Percentiles rank a stretch among this genome's conserved stretches.
Evolutionary conservation across 1,140 invertebrate genomes (phyloP).

Genomic region (Musca domestica): DNA sequence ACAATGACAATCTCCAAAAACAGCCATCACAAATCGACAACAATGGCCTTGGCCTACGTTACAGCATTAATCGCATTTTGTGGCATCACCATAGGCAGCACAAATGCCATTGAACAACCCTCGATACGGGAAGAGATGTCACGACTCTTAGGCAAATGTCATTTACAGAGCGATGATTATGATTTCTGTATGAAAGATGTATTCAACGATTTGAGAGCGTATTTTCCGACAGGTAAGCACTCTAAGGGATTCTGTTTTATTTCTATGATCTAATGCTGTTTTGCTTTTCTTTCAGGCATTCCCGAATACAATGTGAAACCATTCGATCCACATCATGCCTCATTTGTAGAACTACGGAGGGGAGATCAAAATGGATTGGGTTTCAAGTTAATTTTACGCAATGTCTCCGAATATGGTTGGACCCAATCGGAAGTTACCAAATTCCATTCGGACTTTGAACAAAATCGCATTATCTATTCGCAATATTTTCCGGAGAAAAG

Average conservation of each 20-base stretch:
- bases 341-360: conserved; percentile 64
- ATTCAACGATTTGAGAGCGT: conserved; percentile 69
- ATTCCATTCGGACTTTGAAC: conserved; percentile 69
- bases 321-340: conserved; percentile 75
- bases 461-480: conserved; percentile 66
- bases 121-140: conserved; percentile 41
- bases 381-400: conserved; percentile 68
- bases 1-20: neutral
- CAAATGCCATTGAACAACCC: conserved; percentile 23
- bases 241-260: neutral
- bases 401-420: conserved; percentile 77
- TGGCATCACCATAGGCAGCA: neutral
- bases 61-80: neutral
- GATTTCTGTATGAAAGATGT: conserved; percentile 71
- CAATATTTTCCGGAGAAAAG: conserved; percentile 80
- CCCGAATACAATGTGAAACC: conserved; percentile 67
- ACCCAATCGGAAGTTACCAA: conserved; percentile 71
- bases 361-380: conserved; percentile 60
- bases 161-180: conserved; percentile 61
- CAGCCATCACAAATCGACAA: neutral
- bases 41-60: neutral
- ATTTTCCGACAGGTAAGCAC: conserved; percentile 67
- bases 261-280: neutral
- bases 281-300: conserved; percentile 58
- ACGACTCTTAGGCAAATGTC: conserved; percentile 60